Evolutionary conservation across 1,140 invertebrate species (phyloP), one percentile per base, ranked within the genome.

Genomic region (Parasteatoda tepidariorum): DNA sequence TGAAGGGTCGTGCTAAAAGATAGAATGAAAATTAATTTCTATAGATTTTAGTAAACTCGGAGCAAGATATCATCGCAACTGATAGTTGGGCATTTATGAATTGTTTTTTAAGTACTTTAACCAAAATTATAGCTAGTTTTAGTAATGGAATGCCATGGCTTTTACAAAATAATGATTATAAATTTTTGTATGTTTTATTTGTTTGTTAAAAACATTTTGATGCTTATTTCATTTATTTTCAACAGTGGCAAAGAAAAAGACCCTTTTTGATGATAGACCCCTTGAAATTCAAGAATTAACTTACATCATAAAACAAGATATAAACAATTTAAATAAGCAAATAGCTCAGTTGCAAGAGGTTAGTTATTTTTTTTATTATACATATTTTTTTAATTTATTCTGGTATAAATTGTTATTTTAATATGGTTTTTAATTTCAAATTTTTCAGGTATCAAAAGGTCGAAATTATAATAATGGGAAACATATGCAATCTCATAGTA

Each of bases 171-270:
- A n/a, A n/a, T n/a, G n/a, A n/a, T n/a, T n/a, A n/a, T n/a, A n/a
- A n/a, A n/a, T n/a, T n/a, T n/a, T n/a, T n/a, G n/a, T n/a, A n/a
- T n/a, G n/a, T n/a, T n/a, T n/a, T n/a, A n/a, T n/a, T n/a, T n/a
- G n/a, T n/a, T n/a, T n/a, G n/a, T n/a, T n/a, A n/a, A n/a, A n/a
- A n/a, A n/a, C n/a, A n/a, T n/a, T n/a, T n/a, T n/a, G n/a, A n/a
- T n/a, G n/a, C n/a, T 74, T 66, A 59, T 59, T 84, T 48, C 30
- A 75, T 85, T 86, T 88, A 85, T 88, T 93, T 92, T 57, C 88
- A n/a, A n/a, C n/a, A 97, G 95, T 99, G 92, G 97, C 98, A 5
- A 99, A 98, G 90, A 94, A 95, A 87, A 98, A 97, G 89, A 98
- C 97, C 0, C 91, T 99, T 61, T 99, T 99, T 91, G 97, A 99